phyloP scores from a whole-genome alignment of 2,113 vertebrate species.

The Sus scrofa region DNA sequence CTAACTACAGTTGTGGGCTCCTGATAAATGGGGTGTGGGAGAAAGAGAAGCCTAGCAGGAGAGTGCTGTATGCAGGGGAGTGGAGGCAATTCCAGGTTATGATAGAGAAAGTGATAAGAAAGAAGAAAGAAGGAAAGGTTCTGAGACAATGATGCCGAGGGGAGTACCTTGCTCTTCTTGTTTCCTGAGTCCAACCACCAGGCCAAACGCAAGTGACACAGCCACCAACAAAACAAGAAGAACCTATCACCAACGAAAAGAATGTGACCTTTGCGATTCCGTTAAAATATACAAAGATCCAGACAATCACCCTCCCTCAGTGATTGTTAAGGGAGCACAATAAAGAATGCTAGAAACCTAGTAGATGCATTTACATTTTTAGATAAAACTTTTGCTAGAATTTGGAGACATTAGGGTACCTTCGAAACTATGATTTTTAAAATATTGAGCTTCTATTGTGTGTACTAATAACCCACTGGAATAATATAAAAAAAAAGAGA shows the following conservation, averaged over 20 bases:
- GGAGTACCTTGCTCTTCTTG: constrained; percentile 61
- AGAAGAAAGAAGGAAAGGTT: background rate
- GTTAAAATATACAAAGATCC: background rate
- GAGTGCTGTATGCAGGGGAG: accelerated
- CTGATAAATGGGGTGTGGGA: background rate
- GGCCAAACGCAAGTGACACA: constrained; percentile 88
- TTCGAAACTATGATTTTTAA: constrained; percentile 37
- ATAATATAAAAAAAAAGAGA: background rate
- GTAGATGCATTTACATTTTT: background rate
- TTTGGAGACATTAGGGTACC: background rate
- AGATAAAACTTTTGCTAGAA: background rate
- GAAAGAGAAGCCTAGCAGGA: background rate
- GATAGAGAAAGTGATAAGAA: background rate
- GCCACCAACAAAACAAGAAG: constrained; percentile 87
- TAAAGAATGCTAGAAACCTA: background rate
- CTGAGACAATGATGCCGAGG: background rate
- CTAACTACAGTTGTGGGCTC: background rate
- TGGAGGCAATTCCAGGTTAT: background rate
- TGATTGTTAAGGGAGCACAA: background rate
- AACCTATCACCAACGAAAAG: constrained; percentile 84
- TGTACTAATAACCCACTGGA: background rate
- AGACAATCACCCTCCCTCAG: background rate
- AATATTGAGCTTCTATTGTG: background rate
- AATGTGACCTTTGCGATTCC: background rate
- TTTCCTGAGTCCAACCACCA: constrained; percentile 87